Percentiles rank a stretch among this genome's conserved stretches.
phyloP scores from a whole-genome alignment of 2,888 invertebrate genomes.

The Ecdyonurus torrentis region DNA sequence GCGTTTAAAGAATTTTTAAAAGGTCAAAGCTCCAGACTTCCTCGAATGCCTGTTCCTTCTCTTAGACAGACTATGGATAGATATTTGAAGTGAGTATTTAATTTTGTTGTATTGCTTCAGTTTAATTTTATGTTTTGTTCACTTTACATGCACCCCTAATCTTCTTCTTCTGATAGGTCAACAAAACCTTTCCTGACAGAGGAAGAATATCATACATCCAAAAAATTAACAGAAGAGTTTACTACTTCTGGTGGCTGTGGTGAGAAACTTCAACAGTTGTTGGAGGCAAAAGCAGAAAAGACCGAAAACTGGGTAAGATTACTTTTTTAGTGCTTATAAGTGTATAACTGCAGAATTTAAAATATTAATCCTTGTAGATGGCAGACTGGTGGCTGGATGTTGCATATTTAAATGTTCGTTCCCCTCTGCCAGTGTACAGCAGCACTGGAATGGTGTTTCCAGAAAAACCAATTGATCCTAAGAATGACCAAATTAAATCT shows the following conservation, averaged over 20 bases:
- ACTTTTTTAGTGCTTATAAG: too few species aligned
- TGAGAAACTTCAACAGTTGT: not conserved
- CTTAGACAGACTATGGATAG: not conserved
- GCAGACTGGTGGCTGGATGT: not conserved
- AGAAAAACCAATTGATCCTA: too few species aligned
- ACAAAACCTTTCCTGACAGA: not conserved
- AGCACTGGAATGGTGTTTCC: not conserved
- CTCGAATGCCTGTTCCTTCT: not conserved
- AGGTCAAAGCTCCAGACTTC: not conserved
- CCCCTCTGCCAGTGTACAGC: not conserved
- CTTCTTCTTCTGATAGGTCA: too few species aligned
- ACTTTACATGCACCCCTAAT: not conserved
- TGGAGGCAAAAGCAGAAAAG: not conserved
- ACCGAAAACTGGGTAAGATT: not conserved
- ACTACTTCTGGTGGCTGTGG: not conserved
- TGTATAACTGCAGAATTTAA: too few species aligned
- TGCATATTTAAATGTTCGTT: not conserved
- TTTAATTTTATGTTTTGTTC: too few species aligned
- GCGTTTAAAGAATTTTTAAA: not conserved
- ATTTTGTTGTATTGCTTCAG: not conserved
- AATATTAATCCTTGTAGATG: too few species aligned
- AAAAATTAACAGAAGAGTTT: not conserved
- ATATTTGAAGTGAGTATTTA: not conserved
- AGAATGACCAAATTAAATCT: not conserved
- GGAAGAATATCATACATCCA: not conserved